Base-by-base conservation (phyloP, 2,113 vertebrate genomes). In the Beaufortia kweichowensis region DNA sequence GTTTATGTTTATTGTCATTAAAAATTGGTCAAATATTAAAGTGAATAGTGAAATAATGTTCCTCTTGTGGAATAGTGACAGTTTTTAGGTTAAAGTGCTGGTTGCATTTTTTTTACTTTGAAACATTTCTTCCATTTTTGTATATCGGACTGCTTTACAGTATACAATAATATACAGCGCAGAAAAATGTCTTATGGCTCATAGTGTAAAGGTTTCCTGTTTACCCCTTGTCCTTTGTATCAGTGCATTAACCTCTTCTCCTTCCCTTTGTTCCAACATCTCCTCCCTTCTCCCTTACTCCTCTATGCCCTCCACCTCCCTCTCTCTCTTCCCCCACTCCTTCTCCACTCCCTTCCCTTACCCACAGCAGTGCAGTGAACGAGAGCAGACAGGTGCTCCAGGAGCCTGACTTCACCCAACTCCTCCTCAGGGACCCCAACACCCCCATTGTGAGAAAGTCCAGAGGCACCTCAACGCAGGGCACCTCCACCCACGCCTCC, bases 401-500 rank as follows among this genome's bases (percentile, higher is more conserved):
- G 66, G 97, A 99, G 84, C 97, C 95, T 0, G 96, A 98, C 88
- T 98, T 98, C 48, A 91, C 97, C 0, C 96, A 96, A 87, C 93
- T 96, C 3, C 94, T 98, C 0, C 89, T 98, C 79, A 75, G 96
- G n/a, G 96, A 98, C 75, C 94, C 95, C 63, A 94, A 95, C 46
- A 92, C 93, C 0, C 94, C 96, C 75, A 93, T 99, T 50, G 92
- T 94, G 68, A 93, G 97, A 1, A 98, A 98, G 59, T 98, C 96
- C 0, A 75, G 95, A 24, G 97, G 97, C 76, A 99, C 97, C 0
- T 99, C 97, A 56, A 99, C 97, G 0, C 97, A 99, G 88, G 97
- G 97, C 24, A 98, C 96, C 9, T 98, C 97, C 53, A 98, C 97
- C 0, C 96, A 97, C 17, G 96, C 96, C 74, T 98, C 97, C 21